phyloP scores from a whole-genome alignment of 2,888 invertebrate species.

The Eupithecia inturbata region DNA sequence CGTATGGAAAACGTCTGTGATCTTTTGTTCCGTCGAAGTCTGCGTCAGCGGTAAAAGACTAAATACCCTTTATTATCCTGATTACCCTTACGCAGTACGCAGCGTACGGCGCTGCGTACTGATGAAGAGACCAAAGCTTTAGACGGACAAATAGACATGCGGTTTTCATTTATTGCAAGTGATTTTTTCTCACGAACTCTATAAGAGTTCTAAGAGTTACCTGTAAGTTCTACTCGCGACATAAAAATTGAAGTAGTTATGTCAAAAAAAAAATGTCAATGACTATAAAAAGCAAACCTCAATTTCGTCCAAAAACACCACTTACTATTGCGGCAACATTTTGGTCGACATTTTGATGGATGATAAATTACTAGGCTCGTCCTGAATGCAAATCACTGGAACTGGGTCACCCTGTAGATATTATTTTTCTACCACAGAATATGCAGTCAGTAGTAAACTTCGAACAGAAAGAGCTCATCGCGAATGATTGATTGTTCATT shows the following conservation, averaged over 20 bases:
- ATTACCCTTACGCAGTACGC: too few relatives aligned
- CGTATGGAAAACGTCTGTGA: too few relatives aligned
- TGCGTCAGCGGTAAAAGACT: too few relatives aligned
- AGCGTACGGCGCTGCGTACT: too few relatives aligned
- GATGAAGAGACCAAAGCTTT: too few relatives aligned
- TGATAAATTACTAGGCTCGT: slow-evolving; percentile 75
- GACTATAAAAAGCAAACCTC: slow-evolving; percentile 19
- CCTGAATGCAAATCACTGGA: slow-evolving; percentile 80
- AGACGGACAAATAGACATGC: not conserved
- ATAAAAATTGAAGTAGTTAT: not conserved
- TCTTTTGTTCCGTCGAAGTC: too few relatives aligned
- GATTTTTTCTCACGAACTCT: too few relatives aligned
- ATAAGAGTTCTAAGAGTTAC: too few relatives aligned
- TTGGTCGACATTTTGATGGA: slow-evolving; percentile 68
- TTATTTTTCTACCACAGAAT: slow-evolving; percentile 70
- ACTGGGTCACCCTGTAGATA: slow-evolving; percentile 76
- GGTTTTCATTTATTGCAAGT: not conserved
- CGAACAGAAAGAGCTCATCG: slow-evolving; percentile 59
- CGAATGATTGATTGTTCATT: slow-evolving; percentile 79
- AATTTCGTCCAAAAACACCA: slow-evolving; percentile 46
- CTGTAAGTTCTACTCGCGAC: not conserved
- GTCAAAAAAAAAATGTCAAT: not conserved
- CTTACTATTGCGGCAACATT: slow-evolving; percentile 58
- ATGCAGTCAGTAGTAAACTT: slow-evolving; percentile 21
- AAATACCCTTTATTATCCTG: too few relatives aligned